phyloP scores from a whole-genome alignment of 2,888 invertebrate species.

The Scaptodrosophila latifasciaeformis region DNA sequence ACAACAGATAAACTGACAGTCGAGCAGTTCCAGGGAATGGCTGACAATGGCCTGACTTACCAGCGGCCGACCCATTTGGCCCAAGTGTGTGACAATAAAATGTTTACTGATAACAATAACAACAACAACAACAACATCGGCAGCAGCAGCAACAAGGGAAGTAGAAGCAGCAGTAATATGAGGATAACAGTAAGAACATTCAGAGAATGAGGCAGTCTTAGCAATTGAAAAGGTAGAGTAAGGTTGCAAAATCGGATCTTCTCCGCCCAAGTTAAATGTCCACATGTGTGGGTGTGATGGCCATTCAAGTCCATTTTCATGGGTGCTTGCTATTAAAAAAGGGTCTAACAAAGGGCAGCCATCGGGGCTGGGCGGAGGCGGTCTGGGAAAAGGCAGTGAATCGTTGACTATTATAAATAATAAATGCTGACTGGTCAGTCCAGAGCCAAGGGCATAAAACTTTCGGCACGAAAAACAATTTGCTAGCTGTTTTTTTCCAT shows the following conservation, averaged over 20 bases:
- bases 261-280: too few relatives aligned
- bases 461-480: constrained; percentile 60
- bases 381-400: too few relatives aligned
- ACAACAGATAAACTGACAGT: too few relatives aligned
- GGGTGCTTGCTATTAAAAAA: constrained; percentile 62
- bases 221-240: too few relatives aligned
- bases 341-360: constrained; percentile 55
- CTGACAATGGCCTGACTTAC: neutral
- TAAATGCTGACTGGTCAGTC: constrained; percentile 65
- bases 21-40: neutral
- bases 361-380: constrained; percentile 29
- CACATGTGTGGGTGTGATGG: constrained; percentile 8
- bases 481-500: constrained; percentile 28
- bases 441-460: constrained; percentile 35
- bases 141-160: constrained; percentile 16
- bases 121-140: constrained; percentile 16
- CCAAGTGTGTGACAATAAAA: constrained; percentile 69
- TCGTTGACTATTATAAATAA: constrained; percentile 61
- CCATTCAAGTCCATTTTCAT: constrained; percentile 5
- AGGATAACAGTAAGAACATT: too few relatives aligned
- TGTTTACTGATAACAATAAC: constrained; percentile 62
- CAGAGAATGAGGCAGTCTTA: too few relatives aligned
- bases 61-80: constrained; percentile 52
- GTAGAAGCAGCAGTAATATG: too few relatives aligned
- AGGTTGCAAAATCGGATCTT: too few relatives aligned